Base-by-base conservation (phyloP, 2,113 vertebrate species). In the Dipodomys stephensi region DNA sequence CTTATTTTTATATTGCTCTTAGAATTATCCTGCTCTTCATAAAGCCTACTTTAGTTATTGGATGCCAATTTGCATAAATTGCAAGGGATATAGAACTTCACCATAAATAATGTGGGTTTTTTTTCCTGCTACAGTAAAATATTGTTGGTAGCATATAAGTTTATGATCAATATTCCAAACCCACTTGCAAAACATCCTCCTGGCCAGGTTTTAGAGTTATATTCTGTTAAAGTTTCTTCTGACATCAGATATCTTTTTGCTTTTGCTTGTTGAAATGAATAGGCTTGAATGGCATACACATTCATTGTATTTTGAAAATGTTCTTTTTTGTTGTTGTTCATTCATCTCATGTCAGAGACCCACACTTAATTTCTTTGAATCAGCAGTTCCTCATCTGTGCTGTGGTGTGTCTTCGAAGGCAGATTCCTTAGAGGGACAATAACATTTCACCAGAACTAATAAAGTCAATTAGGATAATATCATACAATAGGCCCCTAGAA, bases 341-440 rank as follows among this genome's bases (percentile, higher is more conserved):
- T 79, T 92, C 77, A 85, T 94, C 95, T 95, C 82, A 81, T 88
- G 95, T 96, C 96, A 96, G 95, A 96, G 97, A 94, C 92, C 95
- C 81, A 94, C 97, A 96, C 97, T 94, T 97, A 71, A 78, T 32
- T 19, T 97, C 93, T 93, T 68, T 57, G 92, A 83, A 97, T 90
- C 85, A 91, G 93, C 95, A 39, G 93, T 94, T 94, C 64, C 67
- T 93, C 93, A 78, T 90, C 94, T 76, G 82, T 19, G 90, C 22
- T 19, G 87, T 28, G n/a, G 90, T 19, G 22, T 67, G 92, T 94
- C 90, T 93, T 94, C 1, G 73, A 92, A 97, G 94, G 6, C 92
- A 53, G 89, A 32, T 87, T 80, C 95, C 96, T 83, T 90, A 35
- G 23, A 96, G 93, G 94, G 94, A 44, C 62, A 90, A 80, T 60